These are phyloP conservation scores for Nestor notabilis DNA, from an alignment of 2,113 vertebrate species.

Conservation along the genomic window DNA sequence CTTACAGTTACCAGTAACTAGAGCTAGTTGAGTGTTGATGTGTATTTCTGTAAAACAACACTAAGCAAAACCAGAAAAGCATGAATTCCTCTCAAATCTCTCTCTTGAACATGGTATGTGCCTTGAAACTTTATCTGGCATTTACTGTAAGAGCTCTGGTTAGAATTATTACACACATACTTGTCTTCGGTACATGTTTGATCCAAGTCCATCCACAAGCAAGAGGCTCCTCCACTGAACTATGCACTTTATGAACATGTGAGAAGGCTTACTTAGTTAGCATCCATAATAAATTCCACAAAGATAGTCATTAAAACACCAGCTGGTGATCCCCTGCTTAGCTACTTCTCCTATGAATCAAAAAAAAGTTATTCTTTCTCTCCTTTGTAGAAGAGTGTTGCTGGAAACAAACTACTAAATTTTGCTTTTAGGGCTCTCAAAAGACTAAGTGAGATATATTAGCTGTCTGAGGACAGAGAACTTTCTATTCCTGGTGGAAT, in stretches of 20 bases:
- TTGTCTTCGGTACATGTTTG: background rate
- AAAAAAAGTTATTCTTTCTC: conserved; percentile 33
- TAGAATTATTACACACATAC: background rate
- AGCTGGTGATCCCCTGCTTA: conserved; percentile 9
- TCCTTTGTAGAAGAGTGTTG: background rate
- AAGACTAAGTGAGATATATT: conserved; percentile 23
- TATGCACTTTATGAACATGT: background rate
- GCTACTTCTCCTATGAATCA: conserved; percentile 14
- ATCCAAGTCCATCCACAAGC: background rate
- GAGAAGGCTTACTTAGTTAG: background rate
- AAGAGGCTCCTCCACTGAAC: background rate
- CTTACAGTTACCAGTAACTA: background rate
- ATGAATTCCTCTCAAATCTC: background rate
- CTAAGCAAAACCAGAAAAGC: background rate
- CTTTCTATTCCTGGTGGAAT: conserved; percentile 43
- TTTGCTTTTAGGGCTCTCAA: conserved; percentile 43
- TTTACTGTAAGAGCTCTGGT: background rate
- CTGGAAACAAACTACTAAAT: conserved; percentile 54
- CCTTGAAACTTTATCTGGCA: background rate
- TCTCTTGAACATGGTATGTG: background rate
- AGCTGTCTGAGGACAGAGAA: conserved; percentile 41
- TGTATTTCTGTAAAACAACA: background rate
- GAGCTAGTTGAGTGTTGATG: background rate
- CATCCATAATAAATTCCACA: background rate
- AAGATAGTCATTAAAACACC: conserved; percentile 5